These are phyloP conservation scores for Dynastes tityus DNA, from an alignment of 2,888 invertebrate genomes.

Conservation along the genomic window DNA sequence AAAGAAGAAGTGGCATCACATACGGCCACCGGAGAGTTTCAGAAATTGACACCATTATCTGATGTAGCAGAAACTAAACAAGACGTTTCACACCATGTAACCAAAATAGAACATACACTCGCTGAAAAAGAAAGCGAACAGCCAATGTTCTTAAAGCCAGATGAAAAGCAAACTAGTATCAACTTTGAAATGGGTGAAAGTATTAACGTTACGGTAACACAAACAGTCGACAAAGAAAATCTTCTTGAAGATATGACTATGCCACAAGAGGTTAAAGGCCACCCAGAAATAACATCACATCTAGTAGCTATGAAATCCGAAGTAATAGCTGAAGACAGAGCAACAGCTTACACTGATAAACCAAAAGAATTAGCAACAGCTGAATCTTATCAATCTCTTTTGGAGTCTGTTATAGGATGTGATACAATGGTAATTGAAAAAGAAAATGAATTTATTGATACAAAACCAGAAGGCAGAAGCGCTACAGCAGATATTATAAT, in stretches of 20 bases:
- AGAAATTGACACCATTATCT: slow-evolving; percentile 68
- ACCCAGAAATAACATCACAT: slow-evolving; percentile 72
- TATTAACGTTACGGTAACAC: slow-evolving; percentile 75
- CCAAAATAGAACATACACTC: slow-evolving; percentile 69
- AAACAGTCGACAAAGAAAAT: slow-evolving; percentile 72
- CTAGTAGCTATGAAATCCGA: slow-evolving; percentile 76
- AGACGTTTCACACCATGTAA: slow-evolving; percentile 69
- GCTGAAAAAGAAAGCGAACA: slow-evolving; percentile 74
- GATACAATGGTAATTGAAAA: slow-evolving; percentile 75
- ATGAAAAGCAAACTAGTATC: slow-evolving; percentile 72
- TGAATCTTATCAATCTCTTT: slow-evolving; percentile 70
- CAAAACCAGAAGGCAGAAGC: slow-evolving; percentile 70
- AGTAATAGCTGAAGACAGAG: slow-evolving; percentile 71
- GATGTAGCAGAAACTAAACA: slow-evolving; percentile 69
- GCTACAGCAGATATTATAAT: slow-evolving; percentile 73
- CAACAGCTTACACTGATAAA: slow-evolving; percentile 63
- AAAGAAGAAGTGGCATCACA: slow-evolving; percentile 71
- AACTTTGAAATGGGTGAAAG: slow-evolving; percentile 75
- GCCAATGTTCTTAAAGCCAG: slow-evolving; percentile 70
- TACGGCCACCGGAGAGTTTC: slow-evolving; percentile 70
- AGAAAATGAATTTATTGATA: slow-evolving; percentile 71
- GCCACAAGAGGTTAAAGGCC: slow-evolving; percentile 72
- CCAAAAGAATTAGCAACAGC: slow-evolving; percentile 68
- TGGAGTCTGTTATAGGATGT: slow-evolving; percentile 74
- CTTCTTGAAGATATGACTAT: slow-evolving; percentile 67